phyloP scores from a whole-genome alignment of 2,888 invertebrate genomes.

The Carcina quercana region DNA sequence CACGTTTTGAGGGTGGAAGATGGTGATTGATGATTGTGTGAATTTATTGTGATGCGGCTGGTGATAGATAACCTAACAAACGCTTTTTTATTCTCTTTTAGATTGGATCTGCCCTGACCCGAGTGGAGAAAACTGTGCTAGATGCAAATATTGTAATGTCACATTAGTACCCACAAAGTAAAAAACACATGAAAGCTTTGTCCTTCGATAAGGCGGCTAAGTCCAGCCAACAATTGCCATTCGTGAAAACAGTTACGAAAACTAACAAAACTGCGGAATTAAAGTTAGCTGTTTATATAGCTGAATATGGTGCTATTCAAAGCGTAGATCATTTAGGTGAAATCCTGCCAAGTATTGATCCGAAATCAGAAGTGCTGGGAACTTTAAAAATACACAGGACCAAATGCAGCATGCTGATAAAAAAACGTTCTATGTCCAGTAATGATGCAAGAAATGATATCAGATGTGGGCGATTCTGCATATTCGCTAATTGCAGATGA shows the following conservation, averaged over 20 bases:
- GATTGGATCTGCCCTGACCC: not conserved
- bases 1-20: too few relatives aligned
- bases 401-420: conserved; percentile 26
- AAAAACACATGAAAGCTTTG: conserved; percentile 21
- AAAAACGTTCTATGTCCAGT: conserved; percentile 28
- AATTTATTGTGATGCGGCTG: too few relatives aligned
- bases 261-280: conserved; percentile 16
- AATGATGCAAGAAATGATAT: conserved; percentile 23
- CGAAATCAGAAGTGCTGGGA: conserved; percentile 17
- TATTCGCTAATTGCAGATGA: conserved; percentile 29
- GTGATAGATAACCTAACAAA: too few relatives aligned
- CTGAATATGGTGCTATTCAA: conserved; percentile 12
- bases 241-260: conserved; percentile 2
- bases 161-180: conserved; percentile 19
- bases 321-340: conserved; percentile 17
- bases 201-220: conserved; percentile 14
- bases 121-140: conserved; percentile 7
- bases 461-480: conserved; percentile 24
- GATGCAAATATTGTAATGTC: conserved; percentile 18
- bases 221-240: conserved; percentile 9
- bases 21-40: too few relatives aligned
- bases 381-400: conserved; percentile 18
- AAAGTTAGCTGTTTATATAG: conserved; percentile 19
- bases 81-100: not conserved
- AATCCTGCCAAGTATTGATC: conserved; percentile 15